Percentiles rank a stretch among this genome's conserved stretches.
phyloP scores from a whole-genome alignment of 1,140 invertebrate species.

The Watersipora subatra region DNA sequence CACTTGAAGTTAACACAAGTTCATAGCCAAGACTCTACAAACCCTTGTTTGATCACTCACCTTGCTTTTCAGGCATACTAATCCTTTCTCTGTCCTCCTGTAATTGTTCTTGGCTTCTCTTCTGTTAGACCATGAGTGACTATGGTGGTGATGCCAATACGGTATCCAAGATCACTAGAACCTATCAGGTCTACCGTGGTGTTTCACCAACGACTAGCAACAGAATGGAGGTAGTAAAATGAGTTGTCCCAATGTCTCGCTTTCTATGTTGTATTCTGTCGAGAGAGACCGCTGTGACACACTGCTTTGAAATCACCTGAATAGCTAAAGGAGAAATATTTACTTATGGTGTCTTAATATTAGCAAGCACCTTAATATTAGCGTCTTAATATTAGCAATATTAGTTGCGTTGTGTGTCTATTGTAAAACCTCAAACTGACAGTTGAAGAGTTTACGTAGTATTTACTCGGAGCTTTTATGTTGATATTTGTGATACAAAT shows the following conservation, averaged over 20 bases:
- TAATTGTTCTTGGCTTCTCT: neutral
- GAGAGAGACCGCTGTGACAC: too few species aligned
- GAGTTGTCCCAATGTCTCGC: neutral
- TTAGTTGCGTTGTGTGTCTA: too few species aligned
- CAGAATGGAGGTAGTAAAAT: slow-evolving; percentile 30
- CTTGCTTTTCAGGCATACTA: neutral
- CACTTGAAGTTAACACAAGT: neutral
- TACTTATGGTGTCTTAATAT: too few species aligned
- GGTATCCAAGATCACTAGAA: slow-evolving; percentile 6
- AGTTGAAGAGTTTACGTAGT: too few species aligned
- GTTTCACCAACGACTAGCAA: slow-evolving; percentile 28
- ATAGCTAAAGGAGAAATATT: too few species aligned
- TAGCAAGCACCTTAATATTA: too few species aligned
- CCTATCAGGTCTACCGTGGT: slow-evolving; percentile 32
- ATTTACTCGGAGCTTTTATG: too few species aligned
- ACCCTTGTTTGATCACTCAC: neutral
- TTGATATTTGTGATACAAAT: too few species aligned
- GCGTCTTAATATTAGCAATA: too few species aligned
- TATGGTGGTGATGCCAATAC: neutral
- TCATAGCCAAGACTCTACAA: neutral
- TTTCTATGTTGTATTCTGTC: neutral
- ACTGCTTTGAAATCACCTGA: too few species aligned
- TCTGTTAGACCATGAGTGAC: neutral
- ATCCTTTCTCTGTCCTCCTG: neutral
- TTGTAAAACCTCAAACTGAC: too few species aligned